Conservation (phyloP, 2,113 vertebrate species). For the Melanostigma gelatinosum region DNA sequence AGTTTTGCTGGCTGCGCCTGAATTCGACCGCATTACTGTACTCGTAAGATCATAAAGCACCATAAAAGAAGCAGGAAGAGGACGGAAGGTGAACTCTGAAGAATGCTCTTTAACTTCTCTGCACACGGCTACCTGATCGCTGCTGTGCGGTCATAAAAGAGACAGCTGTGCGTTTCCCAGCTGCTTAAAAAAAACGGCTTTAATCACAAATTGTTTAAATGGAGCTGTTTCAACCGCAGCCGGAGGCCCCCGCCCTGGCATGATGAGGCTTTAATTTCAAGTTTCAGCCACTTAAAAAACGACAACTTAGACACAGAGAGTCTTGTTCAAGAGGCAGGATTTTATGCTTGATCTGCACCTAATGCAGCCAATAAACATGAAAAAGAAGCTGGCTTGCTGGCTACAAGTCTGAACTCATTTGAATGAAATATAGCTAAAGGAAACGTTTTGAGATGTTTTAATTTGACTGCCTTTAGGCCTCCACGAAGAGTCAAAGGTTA, state of each 20-base stretch:
- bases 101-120: conserved; percentile 44
- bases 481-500: conserved; percentile 18
- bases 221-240: conserved; percentile 10
- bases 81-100: conserved; percentile 38
- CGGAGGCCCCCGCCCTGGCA: background rate
- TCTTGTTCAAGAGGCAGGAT: background rate
- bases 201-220: conserved; percentile 54
- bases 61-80: conserved; percentile 7
- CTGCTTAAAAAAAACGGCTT: conserved; percentile 41
- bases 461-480: conserved; percentile 19
- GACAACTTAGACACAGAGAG: background rate
- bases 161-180: conserved; percentile 40
- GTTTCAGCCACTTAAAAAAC: background rate
- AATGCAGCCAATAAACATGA: background rate
- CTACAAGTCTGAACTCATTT: background rate
- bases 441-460: conserved; percentile 4
- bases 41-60: conserved; percentile 30
- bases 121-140: conserved; percentile 39
- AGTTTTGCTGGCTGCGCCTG: conserved; percentile 12
- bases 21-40: conserved; percentile 26
- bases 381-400: background rate
- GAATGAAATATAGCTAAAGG: background rate
- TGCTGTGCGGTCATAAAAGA: conserved; percentile 40
- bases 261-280: background rate
- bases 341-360: background rate